phyloP scores from a whole-genome alignment of 2,797 vertebrate species.

The Mus minutoides region DNA sequence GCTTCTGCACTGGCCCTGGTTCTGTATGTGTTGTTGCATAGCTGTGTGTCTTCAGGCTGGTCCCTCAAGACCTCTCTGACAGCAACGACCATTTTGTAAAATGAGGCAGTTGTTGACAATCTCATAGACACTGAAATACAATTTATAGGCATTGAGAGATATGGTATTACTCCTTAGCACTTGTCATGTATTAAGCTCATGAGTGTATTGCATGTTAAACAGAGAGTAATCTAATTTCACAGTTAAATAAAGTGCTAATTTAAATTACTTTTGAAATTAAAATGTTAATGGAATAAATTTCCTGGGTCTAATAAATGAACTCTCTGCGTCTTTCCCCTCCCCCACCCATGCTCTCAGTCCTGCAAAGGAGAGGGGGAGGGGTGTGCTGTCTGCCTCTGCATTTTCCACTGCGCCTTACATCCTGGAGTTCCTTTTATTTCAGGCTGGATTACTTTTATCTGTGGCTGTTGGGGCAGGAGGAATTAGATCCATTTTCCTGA shows the following conservation, averaged over 20 bases:
- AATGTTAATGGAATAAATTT: conserved; percentile 73
- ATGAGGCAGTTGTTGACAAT: background rate
- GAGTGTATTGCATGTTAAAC: conserved; percentile 68
- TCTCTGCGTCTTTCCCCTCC: background rate
- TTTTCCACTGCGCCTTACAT: conserved; percentile 13
- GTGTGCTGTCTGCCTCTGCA: conserved; percentile 5
- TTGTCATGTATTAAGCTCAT: conserved; percentile 66
- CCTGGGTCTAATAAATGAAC: conserved; percentile 62
- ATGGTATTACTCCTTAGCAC: background rate
- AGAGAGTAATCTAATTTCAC: conserved; percentile 76
- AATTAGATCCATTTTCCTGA: conserved; percentile 70
- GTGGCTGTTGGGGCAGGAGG: conserved; percentile 77
- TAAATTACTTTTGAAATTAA: conserved; percentile 80
- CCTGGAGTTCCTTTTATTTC: conserved; percentile 79
- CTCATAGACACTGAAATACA: background rate
- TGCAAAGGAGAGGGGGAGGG: background rate
- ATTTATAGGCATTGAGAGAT: conserved; percentile 55
- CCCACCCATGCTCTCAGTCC: background rate
- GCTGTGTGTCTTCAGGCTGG: background rate
- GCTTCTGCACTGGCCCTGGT: background rate
- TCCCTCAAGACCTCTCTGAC: background rate
- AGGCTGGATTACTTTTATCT: conserved; percentile 71
- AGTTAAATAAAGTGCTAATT: conserved; percentile 79
- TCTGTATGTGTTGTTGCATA: background rate
- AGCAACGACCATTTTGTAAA: background rate